These are phyloP conservation scores for Heliothis peltigera DNA, from an alignment of 2,888 invertebrate species.

Conservation along the genomic window DNA sequence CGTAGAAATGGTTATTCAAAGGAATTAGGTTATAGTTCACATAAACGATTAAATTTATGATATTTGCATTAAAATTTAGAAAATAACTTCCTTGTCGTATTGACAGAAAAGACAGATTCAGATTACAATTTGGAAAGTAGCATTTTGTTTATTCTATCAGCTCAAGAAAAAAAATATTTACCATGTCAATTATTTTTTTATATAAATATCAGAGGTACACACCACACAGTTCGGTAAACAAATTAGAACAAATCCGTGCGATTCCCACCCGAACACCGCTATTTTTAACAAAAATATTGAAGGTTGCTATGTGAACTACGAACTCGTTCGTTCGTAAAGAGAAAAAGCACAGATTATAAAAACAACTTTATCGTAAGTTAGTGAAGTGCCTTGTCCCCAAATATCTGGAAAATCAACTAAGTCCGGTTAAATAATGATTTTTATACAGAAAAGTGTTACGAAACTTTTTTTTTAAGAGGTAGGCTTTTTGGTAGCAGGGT, in stretches of 20 bases:
- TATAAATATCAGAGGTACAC: conserved; percentile 22
- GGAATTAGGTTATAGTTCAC: not conserved
- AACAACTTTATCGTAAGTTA: not conserved
- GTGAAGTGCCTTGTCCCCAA: not conserved
- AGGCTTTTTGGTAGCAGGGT: too few relatives aligned
- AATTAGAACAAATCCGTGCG: conserved; percentile 45
- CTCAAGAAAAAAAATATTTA: conserved; percentile 26
- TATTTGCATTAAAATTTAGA: conserved; percentile 35
- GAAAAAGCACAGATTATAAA: not conserved
- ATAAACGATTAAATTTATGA: conserved; percentile 13
- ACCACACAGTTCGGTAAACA: conserved; percentile 50
- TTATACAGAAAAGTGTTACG: too few relatives aligned
- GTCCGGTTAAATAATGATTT: too few relatives aligned
- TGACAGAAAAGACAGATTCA: conserved; percentile 33
- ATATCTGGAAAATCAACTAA: too few relatives aligned
- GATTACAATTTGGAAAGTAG: conserved; percentile 32
- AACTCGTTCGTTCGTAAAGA: not conserved
- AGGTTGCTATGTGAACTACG: conserved; percentile 18
- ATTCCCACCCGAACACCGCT: conserved; percentile 42
- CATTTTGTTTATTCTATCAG: conserved; percentile 28
- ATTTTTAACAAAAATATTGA: conserved; percentile 26
- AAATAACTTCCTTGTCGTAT: conserved; percentile 24
- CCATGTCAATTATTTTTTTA: conserved; percentile 52
- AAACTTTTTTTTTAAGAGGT: too few relatives aligned
- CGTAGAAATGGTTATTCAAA: not conserved